phyloP scores from a whole-genome alignment of 2,113 vertebrate species.

The Sander vitreus region DNA sequence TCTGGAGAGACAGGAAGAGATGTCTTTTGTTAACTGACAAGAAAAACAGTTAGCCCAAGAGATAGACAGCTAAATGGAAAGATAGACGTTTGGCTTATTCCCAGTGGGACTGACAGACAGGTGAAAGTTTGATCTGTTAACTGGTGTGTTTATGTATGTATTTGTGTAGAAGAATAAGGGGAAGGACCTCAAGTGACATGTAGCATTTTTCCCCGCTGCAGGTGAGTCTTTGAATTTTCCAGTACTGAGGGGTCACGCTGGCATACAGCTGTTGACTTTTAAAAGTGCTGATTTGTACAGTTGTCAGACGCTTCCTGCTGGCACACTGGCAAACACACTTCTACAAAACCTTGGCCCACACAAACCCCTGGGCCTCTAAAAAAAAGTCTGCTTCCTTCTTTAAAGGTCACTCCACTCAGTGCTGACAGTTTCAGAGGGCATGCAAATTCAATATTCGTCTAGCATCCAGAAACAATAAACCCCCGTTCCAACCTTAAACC shows the following conservation, averaged over 20 bases:
- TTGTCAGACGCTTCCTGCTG: constrained; percentile 71
- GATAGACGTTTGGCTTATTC: constrained; percentile 3
- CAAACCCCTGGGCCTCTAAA: constrained; percentile 26
- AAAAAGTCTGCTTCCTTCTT: constrained; percentile 56
- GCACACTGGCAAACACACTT: constrained; percentile 26
- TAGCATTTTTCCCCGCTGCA: constrained; percentile 40
- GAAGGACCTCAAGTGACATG: constrained; percentile 4
- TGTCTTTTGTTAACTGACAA: constrained; percentile 59
- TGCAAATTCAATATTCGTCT: constrained; percentile 54
- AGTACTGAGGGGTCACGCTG: constrained; percentile 31
- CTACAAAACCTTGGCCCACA: constrained; percentile 17
- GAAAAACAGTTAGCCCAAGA: constrained; percentile 44
- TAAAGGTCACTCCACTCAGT: constrained; percentile 62
- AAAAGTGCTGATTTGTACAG: constrained; percentile 68
- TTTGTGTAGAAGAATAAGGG: neutral
- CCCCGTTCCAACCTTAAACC: constrained; percentile 44
- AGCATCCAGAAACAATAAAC: constrained; percentile 65
- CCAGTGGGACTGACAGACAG: constrained; percentile 9
- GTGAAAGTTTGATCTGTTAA: constrained; percentile 27
- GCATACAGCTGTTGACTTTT: constrained; percentile 71
- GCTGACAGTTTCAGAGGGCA: constrained; percentile 63
- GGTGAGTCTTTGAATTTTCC: constrained; percentile 68
- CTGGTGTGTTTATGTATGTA: constrained; percentile 7
- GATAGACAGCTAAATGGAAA: constrained; percentile 35
- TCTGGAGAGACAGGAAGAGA: constrained; percentile 54